phyloP scores from a whole-genome alignment of 53 echinoderm and acorn worm species.

The Apostichopus leukothele region DNA sequence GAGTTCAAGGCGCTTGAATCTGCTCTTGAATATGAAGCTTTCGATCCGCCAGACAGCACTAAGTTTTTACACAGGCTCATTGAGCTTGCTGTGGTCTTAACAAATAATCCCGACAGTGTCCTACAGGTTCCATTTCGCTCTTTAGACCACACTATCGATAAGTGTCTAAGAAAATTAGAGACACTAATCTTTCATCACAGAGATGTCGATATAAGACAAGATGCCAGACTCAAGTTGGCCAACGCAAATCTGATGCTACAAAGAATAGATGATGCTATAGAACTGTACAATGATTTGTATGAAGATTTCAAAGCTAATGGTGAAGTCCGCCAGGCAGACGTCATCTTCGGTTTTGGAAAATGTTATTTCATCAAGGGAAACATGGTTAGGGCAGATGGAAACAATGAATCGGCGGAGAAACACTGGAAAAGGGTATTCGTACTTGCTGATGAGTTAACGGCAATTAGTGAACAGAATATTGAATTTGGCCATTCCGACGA shows the following conservation, averaged over 20 bases:
- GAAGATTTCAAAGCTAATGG: neutral
- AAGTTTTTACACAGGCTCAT: neutral
- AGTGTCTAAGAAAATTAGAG: neutral
- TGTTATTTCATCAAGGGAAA: neutral
- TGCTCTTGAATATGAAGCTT: neutral
- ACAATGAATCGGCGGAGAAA: neutral
- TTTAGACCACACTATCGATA: neutral
- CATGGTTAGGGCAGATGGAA: neutral
- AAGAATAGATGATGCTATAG: neutral
- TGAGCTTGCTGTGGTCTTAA: neutral
- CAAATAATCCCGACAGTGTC: neutral
- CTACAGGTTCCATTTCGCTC: neutral
- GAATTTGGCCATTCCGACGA: neutral
- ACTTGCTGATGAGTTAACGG: neutral
- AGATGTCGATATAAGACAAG: neutral
- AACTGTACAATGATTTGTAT: constrained; percentile 2
- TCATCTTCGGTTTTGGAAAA: neutral
- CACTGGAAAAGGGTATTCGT: neutral
- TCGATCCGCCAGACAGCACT: neutral
- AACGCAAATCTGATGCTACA: neutral
- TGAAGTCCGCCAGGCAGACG: neutral
- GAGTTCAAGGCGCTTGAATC: neutral
- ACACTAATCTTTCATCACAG: neutral
- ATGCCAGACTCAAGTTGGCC: neutral
- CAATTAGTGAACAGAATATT: neutral